A percentile compares a stretch with the other conserved stretches of the same genome.
Evolutionary conservation across 2,797 vertebrate species (phyloP).

Genomic region (Phrynocephalus forsythii): DNA sequence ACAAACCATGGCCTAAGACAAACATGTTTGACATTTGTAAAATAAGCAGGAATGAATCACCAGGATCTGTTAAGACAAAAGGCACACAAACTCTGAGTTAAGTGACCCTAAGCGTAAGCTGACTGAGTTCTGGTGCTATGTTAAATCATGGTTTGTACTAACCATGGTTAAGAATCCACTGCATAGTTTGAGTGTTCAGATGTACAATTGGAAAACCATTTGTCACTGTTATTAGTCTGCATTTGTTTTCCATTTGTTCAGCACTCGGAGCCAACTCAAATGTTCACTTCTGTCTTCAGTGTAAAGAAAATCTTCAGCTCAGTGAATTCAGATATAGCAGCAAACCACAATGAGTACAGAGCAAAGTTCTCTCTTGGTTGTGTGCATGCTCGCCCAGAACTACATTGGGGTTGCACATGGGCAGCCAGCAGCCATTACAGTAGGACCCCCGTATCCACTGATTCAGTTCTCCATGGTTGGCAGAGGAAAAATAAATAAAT

Average conservation of each 20-base stretch:
- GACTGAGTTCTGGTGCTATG: too few relatives aligned
- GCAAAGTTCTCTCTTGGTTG: too few relatives aligned
- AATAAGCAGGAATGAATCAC: background rate
- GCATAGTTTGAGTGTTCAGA: background rate
- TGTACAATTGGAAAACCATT: background rate
- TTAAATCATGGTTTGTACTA: background rate
- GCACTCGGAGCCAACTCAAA: background rate
- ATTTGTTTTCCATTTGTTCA: background rate
- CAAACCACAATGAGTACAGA: background rate
- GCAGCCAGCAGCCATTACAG: too few relatives aligned
- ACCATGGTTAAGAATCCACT: background rate
- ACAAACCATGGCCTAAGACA: too few relatives aligned
- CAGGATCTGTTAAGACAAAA: background rate
- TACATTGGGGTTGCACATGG: too few relatives aligned
- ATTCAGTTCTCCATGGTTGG: too few relatives aligned
- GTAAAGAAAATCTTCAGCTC: background rate
- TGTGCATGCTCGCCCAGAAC: too few relatives aligned
- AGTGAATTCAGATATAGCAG: background rate
- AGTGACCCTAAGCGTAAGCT: background rate
- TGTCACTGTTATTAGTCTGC: background rate
- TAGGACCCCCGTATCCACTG: too few relatives aligned
- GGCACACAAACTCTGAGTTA: background rate
- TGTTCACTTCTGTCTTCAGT: background rate
- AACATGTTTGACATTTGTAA: slow-evolving; percentile 1
- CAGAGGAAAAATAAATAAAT: too few relatives aligned